These are phyloP conservation scores for Cecidostiba fungosa DNA, from an alignment of 2,888 invertebrate species.

Conservation along the genomic window DNA sequence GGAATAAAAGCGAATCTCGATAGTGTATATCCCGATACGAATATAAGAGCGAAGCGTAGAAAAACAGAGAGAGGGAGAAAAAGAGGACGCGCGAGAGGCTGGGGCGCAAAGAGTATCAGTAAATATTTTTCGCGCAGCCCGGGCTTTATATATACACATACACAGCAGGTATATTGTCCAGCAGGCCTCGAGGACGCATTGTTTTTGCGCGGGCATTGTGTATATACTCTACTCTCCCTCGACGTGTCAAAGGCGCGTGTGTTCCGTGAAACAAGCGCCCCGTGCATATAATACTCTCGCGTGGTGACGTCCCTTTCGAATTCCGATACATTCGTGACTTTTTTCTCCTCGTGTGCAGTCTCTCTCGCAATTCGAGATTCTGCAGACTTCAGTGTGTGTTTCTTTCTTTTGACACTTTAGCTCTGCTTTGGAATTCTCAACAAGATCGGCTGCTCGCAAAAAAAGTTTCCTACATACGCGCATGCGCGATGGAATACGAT, in stretches of 20 bases:
- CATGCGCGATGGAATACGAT: conserved; percentile 29
- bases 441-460: not conserved
- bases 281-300: not conserved
- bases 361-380: not conserved
- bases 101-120: conserved; percentile 50
- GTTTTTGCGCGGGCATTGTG: conserved; percentile 56
- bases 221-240: conserved; percentile 61
- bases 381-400: not conserved
- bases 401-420: not conserved
- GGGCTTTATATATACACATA: conserved; percentile 15
- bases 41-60: not conserved
- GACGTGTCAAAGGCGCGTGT: conserved; percentile 71
- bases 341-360: not conserved
- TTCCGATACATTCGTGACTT: conserved; percentile 45
- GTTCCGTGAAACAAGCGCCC: conserved; percentile 62
- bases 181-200: conserved; percentile 71
- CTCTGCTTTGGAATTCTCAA: not conserved
- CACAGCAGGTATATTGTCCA: not conserved
- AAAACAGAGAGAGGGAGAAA: not conserved
- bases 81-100: not conserved
- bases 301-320: conserved; percentile 17
- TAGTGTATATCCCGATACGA: not conserved
- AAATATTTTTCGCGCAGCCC: conserved; percentile 51
- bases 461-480: not conserved
- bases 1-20: conserved; percentile 37